phyloP scores from a whole-genome alignment of 1,140 invertebrate species.

The Musca domestica region DNA sequence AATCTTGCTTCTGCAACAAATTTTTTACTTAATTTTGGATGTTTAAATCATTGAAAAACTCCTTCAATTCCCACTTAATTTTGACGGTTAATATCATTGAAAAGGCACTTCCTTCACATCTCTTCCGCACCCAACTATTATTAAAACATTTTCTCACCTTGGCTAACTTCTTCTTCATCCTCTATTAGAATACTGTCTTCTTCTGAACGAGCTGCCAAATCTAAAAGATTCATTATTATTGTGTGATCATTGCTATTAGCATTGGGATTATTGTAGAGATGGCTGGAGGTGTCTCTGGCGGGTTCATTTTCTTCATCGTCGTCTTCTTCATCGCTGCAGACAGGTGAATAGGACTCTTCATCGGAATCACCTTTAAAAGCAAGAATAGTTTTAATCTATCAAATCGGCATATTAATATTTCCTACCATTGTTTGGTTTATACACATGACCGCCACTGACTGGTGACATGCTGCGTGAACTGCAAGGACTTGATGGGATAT shows the following conservation, averaged over 20 bases:
- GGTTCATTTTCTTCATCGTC: constrained; percentile 26
- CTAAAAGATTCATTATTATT: constrained; percentile 45
- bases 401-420: too few species aligned
- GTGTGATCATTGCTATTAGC: constrained; percentile 33
- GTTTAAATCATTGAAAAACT: too few species aligned
- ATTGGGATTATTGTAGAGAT: constrained; percentile 18
- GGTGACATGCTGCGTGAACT: constrained; percentile 52
- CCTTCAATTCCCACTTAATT: too few species aligned
- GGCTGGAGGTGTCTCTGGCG: constrained; percentile 29
- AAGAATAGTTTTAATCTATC: too few species aligned
- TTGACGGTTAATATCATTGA: too few species aligned
- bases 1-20: too few species aligned
- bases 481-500: constrained; percentile 45
- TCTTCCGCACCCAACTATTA: too few species aligned
- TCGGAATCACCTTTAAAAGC: constrained; percentile 32
- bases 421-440: constrained; percentile 21
- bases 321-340: constrained; percentile 51
- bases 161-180: constrained; percentile 40
- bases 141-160: constrained; percentile 27
- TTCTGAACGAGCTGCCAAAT: constrained; percentile 35
- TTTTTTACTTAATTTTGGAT: too few species aligned
- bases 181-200: constrained; percentile 48
- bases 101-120: too few species aligned
- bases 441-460: constrained; percentile 31
- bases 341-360: constrained; percentile 51